Conservation (phyloP, 2,797 vertebrate genomes). For the Distichodus sexfasciatus region DNA sequence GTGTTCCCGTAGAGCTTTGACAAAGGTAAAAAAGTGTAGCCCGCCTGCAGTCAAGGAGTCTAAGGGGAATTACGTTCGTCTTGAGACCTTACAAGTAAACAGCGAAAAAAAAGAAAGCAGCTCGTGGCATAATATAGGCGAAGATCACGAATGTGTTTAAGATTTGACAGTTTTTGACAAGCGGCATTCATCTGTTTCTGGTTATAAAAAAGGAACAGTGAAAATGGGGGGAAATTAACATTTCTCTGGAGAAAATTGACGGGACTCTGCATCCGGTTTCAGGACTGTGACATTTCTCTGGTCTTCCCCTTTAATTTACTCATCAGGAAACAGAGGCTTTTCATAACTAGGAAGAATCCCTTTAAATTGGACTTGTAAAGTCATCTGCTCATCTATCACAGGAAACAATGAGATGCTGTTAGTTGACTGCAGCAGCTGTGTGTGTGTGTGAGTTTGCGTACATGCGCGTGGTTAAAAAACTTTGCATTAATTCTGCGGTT, state of each 20-base stretch:
- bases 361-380: conserved; percentile 23
- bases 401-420: conserved; percentile 12
- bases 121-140: not conserved
- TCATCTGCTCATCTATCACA: conserved; percentile 30
- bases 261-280: too few relatives aligned
- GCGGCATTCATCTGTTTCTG: not conserved
- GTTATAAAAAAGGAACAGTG: not conserved
- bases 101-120: not conserved
- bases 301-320: not conserved
- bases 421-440: conserved; percentile 21
- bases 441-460: conserved; percentile 2
- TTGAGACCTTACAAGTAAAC: not conserved
- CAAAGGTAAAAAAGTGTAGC: not conserved
- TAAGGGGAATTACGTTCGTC: conserved; percentile 21
- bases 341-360: not conserved
- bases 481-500: not conserved
- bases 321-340: not conserved
- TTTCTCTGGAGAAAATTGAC: too few relatives aligned
- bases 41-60: not conserved
- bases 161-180: too few relatives aligned
- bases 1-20: not conserved
- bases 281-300: not conserved
- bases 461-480: not conserved
- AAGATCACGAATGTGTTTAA: too few relatives aligned
- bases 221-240: too few relatives aligned